Base-by-base conservation (phyloP, 23 tunicate species). In the Ciona savignyi region DNA sequence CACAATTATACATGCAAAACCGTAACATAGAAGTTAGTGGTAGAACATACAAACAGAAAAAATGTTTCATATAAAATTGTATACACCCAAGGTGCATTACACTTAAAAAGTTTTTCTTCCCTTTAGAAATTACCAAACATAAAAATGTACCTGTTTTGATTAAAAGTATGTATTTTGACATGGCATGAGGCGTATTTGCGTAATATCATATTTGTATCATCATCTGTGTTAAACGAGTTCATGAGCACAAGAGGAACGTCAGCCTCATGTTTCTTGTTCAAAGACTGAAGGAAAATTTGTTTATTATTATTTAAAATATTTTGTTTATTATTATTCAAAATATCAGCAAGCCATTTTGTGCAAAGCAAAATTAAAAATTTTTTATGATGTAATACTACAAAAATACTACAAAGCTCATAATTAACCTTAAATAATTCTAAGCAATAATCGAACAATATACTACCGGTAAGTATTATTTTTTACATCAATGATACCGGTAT, bases 171-270 rank as follows among this genome's bases (percentile, higher is more conserved):
- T 29, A 93, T 93, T 23, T 86, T 74, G 33, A 93, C 89, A 32
- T 93, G 79, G 74, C 98, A 93, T 9, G 93, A 85, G 6, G 83
- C 77, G 60, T 86, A 93, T 78, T 93, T 93, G 65, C 98, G 60
- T 70, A 93, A 66, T 61, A 93, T 93, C 82, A 85, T 76, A 67
- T 86, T 83, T 6, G 95, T 93, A 65, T 93, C 98, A 29, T 83
- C 94, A 63, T 93, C 86, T 1, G 98, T 93, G 85, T 93, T 93
- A 75, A 93, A 93, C 1, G 98, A 93, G 67, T 93, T 93, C 98
- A 93, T 93, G 4, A 93, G 71, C 15, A 93, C 98, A 70, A 93
- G 70, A 1, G 98, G 98, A 15, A 93, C 98, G 66, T 86, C 79
- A 23, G 72, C 85, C 0, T 86, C 85, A 33, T 86, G 70, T 20